Conservation (phyloP, 2,888 invertebrate species). For the Portevinia maculata region DNA sequence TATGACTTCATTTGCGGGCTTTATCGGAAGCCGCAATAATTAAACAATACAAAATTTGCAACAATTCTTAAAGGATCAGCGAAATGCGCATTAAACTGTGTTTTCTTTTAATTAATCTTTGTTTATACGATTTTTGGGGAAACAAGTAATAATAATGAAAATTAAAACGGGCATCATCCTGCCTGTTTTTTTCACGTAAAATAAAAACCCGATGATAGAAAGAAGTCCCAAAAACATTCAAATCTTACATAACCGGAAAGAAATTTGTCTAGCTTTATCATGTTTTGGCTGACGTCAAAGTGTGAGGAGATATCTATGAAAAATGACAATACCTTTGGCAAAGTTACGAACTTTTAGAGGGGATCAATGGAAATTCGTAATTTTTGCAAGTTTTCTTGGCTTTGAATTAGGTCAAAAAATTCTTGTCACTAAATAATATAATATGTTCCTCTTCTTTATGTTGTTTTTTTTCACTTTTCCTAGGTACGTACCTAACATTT, state of each 20-base stretch:
- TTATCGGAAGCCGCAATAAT: constrained; percentile 55
- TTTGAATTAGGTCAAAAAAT: no score
- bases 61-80: not conserved
- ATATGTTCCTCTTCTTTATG: no score
- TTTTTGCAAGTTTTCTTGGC: no score
- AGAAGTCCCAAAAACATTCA: constrained; percentile 23
- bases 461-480: no score
- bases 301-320: no score
- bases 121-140: constrained; percentile 26
- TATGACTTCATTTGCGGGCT: constrained; percentile 4
- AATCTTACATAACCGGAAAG: constrained; percentile 30
- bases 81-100: constrained; percentile 30
- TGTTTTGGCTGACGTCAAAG: constrained; percentile 1
- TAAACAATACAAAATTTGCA: constrained; percentile 38
- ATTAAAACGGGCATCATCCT: constrained; percentile 3
- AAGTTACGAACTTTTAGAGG: no score
- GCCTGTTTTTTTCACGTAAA: constrained; percentile 10
- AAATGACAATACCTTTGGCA: no score
- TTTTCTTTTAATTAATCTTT: constrained; percentile 8
- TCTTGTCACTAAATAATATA: no score
- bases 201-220: not conserved
- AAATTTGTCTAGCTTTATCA: not conserved
- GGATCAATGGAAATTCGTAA: no score
- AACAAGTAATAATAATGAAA: constrained; percentile 17
- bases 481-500: no score